A percentile compares a stretch with the other conserved stretches of the same genome.
Conservation (phyloP, 1,140 invertebrate species). For the Bombus sibiricus region DNA sequence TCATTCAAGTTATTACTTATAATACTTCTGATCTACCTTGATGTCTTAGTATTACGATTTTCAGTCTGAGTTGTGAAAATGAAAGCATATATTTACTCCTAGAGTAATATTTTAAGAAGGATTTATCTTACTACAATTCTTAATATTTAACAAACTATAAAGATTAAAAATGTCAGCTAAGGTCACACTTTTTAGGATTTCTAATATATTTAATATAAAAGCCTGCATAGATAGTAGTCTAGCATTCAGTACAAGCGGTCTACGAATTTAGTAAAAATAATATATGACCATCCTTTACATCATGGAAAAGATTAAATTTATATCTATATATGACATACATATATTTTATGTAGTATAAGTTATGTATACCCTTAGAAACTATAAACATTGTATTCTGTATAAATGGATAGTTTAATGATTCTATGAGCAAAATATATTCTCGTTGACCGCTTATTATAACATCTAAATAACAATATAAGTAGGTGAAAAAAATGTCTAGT, state of each 20-base stretch:
- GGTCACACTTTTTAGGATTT: constrained; percentile 48
- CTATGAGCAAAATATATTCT: not conserved
- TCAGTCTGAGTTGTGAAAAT: not conserved
- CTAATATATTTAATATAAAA: constrained; percentile 56
- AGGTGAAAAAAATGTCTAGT: constrained; percentile 14
- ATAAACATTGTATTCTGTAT: not conserved
- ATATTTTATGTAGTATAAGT: not conserved
- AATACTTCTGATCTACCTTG: not conserved
- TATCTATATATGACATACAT: not conserved
- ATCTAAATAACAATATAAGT: constrained; percentile 1
- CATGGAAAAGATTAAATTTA: not conserved
- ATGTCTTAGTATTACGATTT: not conserved
- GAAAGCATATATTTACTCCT: constrained; percentile 5
- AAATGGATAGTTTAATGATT: not conserved
- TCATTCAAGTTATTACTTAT: not conserved
- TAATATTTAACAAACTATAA: not conserved
- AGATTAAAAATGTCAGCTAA: constrained; percentile 32
- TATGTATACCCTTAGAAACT: not conserved
- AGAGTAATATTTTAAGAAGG: not conserved
- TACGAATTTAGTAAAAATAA: not conserved
- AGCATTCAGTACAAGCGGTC: constrained; percentile 46
- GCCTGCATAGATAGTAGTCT: constrained; percentile 72
- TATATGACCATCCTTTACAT: not conserved
- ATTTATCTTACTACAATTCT: not conserved
- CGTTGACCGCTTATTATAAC: constrained; percentile 3